Evolutionary conservation across 1,140 invertebrate genomes (phyloP).

Genomic region (Zaprionus africanus): DNA sequence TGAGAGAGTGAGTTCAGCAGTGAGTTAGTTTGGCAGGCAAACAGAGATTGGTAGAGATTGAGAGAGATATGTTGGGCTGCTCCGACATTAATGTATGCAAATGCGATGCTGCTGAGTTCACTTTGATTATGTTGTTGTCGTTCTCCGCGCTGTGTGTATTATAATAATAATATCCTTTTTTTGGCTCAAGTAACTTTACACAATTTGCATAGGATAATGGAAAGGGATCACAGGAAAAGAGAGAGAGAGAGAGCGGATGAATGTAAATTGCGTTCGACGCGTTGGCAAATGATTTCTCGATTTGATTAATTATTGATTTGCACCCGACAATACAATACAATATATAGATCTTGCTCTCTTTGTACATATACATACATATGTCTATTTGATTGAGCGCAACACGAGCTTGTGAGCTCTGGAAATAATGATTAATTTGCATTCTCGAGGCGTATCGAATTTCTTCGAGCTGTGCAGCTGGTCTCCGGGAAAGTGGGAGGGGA

Average conservation of each 20-base stretch:
- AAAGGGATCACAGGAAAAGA: slow-evolving; percentile 11
- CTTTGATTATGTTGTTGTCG: slow-evolving; percentile 72
- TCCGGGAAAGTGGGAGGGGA: slow-evolving; percentile 9
- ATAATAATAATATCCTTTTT: slow-evolving; percentile 74
- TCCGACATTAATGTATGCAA: slow-evolving; percentile 74
- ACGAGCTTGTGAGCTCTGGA: slow-evolving; percentile 16
- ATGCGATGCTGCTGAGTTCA: slow-evolving; percentile 58
- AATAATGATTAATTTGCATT: slow-evolving; percentile 40
- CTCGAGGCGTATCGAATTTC: slow-evolving; percentile 42
- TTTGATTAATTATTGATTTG: slow-evolving; percentile 80
- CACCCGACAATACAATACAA: slow-evolving; percentile 8
- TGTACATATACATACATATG: neutral
- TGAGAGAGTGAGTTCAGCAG: neutral
- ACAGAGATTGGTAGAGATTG: slow-evolving; percentile 25
- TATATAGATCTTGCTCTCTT: neutral
- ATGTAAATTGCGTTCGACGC: slow-evolving; percentile 41
- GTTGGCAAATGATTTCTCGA: slow-evolving; percentile 72
- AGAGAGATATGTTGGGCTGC: slow-evolving; percentile 18
- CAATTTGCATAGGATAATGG: slow-evolving; percentile 67
- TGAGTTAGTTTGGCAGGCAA: slow-evolving; percentile 22
- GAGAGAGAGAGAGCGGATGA: neutral
- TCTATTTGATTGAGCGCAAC: slow-evolving; percentile 64
- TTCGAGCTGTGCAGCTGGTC: slow-evolving; percentile 14
- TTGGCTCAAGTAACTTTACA: slow-evolving; percentile 65
- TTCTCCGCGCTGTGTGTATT: slow-evolving; percentile 20